Conservation (phyloP, 2,888 invertebrate genomes). For the Protonemura montana region DNA sequence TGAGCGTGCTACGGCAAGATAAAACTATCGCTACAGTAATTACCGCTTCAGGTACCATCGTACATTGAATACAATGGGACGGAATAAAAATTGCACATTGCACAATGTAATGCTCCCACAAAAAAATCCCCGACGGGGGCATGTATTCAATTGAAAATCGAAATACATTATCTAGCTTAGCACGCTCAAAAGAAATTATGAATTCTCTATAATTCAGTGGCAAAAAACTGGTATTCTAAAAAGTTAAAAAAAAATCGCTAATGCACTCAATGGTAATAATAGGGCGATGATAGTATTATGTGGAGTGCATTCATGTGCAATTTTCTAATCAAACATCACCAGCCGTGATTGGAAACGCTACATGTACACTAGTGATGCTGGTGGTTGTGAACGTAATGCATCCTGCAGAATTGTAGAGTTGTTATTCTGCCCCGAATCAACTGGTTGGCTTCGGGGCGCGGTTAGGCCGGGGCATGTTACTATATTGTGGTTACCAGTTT, state of each 20-base stretch:
- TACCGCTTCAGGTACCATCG: neutral
- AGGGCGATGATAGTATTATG: neutral
- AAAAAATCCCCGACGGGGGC: neutral
- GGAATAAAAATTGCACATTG: neutral
- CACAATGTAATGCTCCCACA: neutral
- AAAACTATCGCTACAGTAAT: neutral
- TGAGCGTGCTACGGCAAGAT: neutral
- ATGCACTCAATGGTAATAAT: neutral
- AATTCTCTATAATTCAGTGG: neutral
- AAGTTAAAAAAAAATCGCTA: neutral
- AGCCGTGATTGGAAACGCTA: neutral
- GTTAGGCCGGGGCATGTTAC: neutral
- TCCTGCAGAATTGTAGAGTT: no score
- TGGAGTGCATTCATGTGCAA: neutral
- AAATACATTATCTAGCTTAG: neutral
- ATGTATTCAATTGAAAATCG: neutral
- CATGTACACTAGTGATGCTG: neutral
- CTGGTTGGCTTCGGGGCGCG: neutral
- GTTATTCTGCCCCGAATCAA: neutral
- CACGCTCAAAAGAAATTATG: neutral
- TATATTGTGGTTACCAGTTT: neutral
- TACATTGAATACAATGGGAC: neutral
- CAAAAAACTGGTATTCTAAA: neutral
- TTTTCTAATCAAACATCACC: conserved; percentile 16
- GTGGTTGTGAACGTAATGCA: neutral